Conservation (phyloP, 2,113 vertebrate species). For the Coracopsis vasa region DNA sequence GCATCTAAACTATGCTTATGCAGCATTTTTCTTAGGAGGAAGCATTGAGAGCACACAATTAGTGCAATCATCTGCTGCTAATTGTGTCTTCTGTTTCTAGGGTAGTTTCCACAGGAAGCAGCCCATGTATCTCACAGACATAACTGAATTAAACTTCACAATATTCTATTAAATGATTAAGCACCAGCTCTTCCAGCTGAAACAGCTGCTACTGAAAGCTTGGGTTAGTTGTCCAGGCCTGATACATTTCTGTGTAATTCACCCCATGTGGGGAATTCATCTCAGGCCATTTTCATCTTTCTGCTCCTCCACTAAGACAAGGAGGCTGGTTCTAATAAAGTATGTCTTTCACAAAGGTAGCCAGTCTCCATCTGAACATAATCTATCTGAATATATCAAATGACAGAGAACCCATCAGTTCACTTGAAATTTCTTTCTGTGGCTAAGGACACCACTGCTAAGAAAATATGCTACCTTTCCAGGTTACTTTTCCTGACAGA, state of each 20-base stretch:
- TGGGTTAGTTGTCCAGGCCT: not conserved
- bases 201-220: not conserved
- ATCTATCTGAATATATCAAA: not conserved
- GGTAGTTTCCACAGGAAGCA: not conserved
- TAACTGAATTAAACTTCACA: not conserved
- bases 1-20: not conserved
- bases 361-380: not conserved
- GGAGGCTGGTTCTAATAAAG: not conserved
- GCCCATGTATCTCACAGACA: not conserved
- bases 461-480: not conserved
- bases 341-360: not conserved
- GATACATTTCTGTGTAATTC: not conserved
- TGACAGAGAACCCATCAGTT: not conserved
- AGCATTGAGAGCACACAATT: not conserved
- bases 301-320: not conserved
- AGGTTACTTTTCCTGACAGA: not conserved
- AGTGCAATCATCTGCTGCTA: not conserved
- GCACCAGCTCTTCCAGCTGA: not conserved
- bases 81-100: not conserved
- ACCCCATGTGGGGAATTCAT: not conserved
- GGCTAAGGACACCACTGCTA: not conserved
- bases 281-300: not conserved
- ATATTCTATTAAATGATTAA: not conserved
- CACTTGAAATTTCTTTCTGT: not conserved
- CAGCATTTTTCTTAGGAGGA: not conserved